These are phyloP conservation scores for Ennomos fuscantarius DNA, from an alignment of 2,888 invertebrate genomes.

Conservation along the genomic window DNA sequence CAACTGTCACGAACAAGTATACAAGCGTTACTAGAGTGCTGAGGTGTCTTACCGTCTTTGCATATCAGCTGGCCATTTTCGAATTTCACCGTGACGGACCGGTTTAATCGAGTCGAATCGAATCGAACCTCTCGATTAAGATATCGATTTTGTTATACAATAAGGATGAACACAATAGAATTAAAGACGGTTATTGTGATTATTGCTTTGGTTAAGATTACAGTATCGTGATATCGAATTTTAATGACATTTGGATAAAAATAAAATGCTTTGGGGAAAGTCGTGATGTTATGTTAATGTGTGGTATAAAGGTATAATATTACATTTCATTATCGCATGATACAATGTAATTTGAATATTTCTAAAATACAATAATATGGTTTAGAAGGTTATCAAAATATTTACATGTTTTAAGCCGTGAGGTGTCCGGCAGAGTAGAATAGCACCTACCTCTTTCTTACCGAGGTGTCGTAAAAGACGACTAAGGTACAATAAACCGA, in stretches of 20 bases:
- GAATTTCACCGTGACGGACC: conserved; percentile 69
- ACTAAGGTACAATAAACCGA: no score
- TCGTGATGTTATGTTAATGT: conserved; percentile 1
- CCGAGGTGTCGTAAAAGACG: no score
- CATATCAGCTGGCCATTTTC: conserved; percentile 53
- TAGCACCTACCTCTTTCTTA: no score
- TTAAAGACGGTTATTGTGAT: conserved; percentile 30
- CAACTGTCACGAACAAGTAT: conserved; percentile 11
- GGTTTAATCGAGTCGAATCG: conserved; percentile 47
- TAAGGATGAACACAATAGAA: conserved; percentile 33
- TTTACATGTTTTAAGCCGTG: no score
- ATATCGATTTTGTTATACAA: conserved; percentile 33
- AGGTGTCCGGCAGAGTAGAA: no score
- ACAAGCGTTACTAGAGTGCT: conserved; percentile 6
- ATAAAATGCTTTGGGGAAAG: conserved; percentile 11
- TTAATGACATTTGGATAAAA: conserved; percentile 4
- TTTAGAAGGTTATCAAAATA: no score
- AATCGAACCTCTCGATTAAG: conserved; percentile 30
- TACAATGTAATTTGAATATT: no score
- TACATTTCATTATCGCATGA: no score
- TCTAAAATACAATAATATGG: no score
- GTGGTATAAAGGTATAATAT: no score
- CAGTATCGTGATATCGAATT: conserved; percentile 2
- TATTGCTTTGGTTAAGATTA: conserved; percentile 11
- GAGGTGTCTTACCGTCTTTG: conserved; percentile 42